Base-by-base conservation (phyloP, 2,113 vertebrate species). In the Ageneiosus marmoratus region DNA sequence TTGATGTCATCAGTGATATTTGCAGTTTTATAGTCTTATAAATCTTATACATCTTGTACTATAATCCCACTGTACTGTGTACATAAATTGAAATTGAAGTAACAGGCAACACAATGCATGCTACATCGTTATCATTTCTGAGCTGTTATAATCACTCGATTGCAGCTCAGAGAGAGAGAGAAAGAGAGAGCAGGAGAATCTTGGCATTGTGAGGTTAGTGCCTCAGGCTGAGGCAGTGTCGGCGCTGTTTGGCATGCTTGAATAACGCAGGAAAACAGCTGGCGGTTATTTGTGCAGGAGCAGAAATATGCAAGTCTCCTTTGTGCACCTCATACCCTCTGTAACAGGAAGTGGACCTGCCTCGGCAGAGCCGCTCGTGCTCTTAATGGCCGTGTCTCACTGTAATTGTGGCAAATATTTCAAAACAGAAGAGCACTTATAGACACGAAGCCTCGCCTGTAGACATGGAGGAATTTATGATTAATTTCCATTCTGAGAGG, bases 401-500 rank as follows among this genome's bases (percentile, higher is more conserved):
- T 69, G 87, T 92, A 91, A 94, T 90, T 90, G 88, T 80, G 85
- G 87, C 84, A 86, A 89, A 91, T 73, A 76, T 82, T 92, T 90
- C 86, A 90, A 90, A 92, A 91, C 89, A 89, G 79, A 84, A 75
- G 50, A 89, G 91, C 89, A 91, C 92, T 93, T 88, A 80, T 69
- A 80, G 63, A 67, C 73, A 76, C 12, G 73, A 89, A 89, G 88
- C 86, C 85, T 88, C 83, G 32, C 84, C 87, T 84, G 89, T 86
- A 89, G 92, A 92, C 91, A 91, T 83, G 65, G 63, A 91, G 92
- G 93, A 93, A 93, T 93, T 89, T 85, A 89, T 92, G 93, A 94
- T 92, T 92, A 90, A 93, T 92, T 84, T 87, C 86, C 63, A 51
- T 79, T 85, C 76, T 84, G 77, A 86, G 85, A 85, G 89, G 90